Evolutionary conservation across 2,797 vertebrate species (phyloP).

Genomic region (Lutjanus argentimaculatus): DNA sequence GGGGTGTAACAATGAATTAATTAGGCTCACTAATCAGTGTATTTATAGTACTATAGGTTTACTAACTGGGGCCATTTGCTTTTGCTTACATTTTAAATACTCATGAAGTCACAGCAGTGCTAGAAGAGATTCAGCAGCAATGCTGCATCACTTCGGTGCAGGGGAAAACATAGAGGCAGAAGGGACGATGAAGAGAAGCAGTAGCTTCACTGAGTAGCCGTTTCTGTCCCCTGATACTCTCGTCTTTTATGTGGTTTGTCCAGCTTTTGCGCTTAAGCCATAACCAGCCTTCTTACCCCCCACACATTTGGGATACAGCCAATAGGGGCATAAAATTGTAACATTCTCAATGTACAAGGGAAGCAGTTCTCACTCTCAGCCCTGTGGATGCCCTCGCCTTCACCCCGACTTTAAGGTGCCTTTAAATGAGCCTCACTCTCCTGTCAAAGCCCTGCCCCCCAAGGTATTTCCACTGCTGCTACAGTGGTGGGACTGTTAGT

Average conservation of each 20-base stretch:
- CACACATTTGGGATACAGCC: constrained; percentile 51
- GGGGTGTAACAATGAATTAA: constrained; percentile 36
- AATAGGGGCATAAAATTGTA: constrained; percentile 56
- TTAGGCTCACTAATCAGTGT: constrained; percentile 31
- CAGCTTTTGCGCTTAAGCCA: constrained; percentile 49
- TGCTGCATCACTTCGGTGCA: constrained; percentile 10
- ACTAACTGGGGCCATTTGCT: constrained; percentile 23
- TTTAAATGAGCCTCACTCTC: constrained; percentile 66
- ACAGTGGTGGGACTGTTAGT: constrained; percentile 42
- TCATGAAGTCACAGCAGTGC: constrained; percentile 33
- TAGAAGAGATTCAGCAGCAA: constrained; percentile 21
- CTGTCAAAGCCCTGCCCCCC: constrained; percentile 48
- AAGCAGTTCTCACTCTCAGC: constrained; percentile 60
- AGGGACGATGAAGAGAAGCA: constrained; percentile 49
- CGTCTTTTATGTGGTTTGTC: constrained; percentile 58
- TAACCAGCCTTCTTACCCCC: constrained; percentile 33
- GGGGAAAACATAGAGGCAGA: constrained; percentile 32
- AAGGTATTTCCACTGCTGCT: constrained; percentile 56
- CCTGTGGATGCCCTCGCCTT: constrained; percentile 67
- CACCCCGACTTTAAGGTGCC: constrained; percentile 59
- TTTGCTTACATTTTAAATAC: constrained; percentile 31
- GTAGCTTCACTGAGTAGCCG: constrained; percentile 44
- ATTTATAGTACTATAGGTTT: constrained; percentile 48
- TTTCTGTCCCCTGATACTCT: constrained; percentile 52
- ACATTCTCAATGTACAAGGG: constrained; percentile 53